phyloP scores from a whole-genome alignment of 1,140 invertebrate genomes.

The Idris sp. region DNA sequence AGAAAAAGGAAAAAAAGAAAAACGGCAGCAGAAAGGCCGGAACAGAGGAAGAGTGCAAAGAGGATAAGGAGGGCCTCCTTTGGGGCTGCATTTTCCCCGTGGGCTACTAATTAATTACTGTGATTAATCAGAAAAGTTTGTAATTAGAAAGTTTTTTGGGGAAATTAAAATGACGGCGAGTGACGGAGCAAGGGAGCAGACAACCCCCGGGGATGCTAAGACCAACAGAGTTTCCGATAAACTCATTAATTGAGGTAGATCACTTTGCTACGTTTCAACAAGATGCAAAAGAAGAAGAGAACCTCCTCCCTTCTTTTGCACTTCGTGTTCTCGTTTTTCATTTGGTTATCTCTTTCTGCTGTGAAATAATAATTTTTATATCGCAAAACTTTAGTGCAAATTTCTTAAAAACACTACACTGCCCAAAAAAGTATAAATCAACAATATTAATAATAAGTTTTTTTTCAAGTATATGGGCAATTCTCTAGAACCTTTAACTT shows the following conservation, averaged over 20 bases:
- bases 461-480: too few relatives aligned
- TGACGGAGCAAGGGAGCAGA: constrained; percentile 68
- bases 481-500: too few relatives aligned
- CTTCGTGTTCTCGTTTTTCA: too few relatives aligned
- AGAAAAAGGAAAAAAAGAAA: constrained; percentile 30
- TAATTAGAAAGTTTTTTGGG: constrained; percentile 80
- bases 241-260: constrained; percentile 79
- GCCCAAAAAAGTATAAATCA: too few relatives aligned
- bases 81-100: constrained; percentile 66
- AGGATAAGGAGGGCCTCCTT: constrained; percentile 49
- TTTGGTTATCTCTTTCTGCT: too few relatives aligned
- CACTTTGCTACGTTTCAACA: constrained; percentile 64
- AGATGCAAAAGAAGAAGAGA: constrained; percentile 19
- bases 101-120: constrained; percentile 79
- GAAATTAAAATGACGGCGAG: constrained; percentile 79
- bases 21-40: constrained; percentile 24
- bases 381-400: too few relatives aligned
- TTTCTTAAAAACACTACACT: too few relatives aligned
- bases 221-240: constrained; percentile 75
- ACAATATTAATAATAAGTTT: too few relatives aligned
- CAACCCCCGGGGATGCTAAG: constrained; percentile 61
- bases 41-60: constrained; percentile 20
- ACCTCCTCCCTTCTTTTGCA: constrained; percentile 1
- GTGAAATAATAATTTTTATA: too few relatives aligned
- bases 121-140: constrained; percentile 80